phyloP scores from a whole-genome alignment of 2,888 invertebrate genomes.

The Brachyopa scutellaris region DNA sequence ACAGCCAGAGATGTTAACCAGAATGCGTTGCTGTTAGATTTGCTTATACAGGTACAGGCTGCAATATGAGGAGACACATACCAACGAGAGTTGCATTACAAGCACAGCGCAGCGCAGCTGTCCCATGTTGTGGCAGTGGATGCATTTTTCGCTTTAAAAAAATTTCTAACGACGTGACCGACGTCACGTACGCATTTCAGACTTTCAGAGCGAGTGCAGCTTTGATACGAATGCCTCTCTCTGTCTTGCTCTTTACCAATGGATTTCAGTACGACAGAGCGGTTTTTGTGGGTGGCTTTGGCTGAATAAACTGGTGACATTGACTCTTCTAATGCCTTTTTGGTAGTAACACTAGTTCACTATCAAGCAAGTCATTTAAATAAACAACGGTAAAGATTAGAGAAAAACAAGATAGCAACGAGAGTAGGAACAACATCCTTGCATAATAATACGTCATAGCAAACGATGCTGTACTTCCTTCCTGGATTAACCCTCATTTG shows the following conservation, averaged over 20 bases:
- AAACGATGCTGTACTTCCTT: slow-evolving; percentile 25
- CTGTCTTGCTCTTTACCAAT: background rate
- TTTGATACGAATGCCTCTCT: background rate
- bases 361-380: background rate
- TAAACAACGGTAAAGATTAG: background rate
- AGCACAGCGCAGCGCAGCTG: no score
- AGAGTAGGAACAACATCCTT: background rate
- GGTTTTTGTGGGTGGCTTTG: slow-evolving; percentile 15
- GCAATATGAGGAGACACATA: background rate
- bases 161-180: background rate
- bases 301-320: background rate
- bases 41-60: no score
- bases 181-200: slow-evolving; percentile 42
- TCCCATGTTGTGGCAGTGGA: slow-evolving; percentile 18
- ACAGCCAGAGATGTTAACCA: background rate
- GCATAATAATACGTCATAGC: slow-evolving; percentile 19
- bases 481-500: slow-evolving; percentile 58
- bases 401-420: background rate
- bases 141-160: slow-evolving; percentile 1
- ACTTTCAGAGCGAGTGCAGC: background rate
- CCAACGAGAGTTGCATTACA: background rate
- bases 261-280: background rate
- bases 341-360: background rate
- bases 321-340: no score
- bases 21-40: slow-evolving; percentile 32